Base-by-base conservation (phyloP, 2,888 invertebrate genomes). In the Diabrotica balteata region DNA sequence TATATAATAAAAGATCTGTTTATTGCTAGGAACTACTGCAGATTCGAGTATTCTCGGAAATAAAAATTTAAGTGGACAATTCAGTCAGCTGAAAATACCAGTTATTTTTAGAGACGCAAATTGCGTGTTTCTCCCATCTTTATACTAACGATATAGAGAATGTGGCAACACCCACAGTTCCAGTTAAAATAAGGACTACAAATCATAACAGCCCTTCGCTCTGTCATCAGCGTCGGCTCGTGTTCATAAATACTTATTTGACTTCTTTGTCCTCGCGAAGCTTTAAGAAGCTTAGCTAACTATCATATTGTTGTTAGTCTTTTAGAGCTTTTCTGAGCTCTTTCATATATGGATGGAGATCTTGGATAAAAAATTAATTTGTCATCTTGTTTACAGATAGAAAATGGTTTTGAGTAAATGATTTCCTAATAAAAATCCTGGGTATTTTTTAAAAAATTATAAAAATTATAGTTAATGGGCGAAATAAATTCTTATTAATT, bases 151-250 rank as follows among this genome's bases (percentile, higher is more conserved):
- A 72, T 77, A 79, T 77, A 78, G 80, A 79, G 80, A 80, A 80
- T 72, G 73, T 76, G 74, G 77, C 77, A 75, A 80, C 79, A 77
- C 80, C 79, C 78, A 77, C 77, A 78, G 77, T 80, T 77, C 76
- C 78, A 80, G 78, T 76, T 78, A 74, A 77, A 79, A 77, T 77
- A 75, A 63, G 73, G 78, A 78, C 78, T 76, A 79, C 80, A 80
- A 81, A 81, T 81, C 80, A 80, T 80, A 78, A 80, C 79, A 77
- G 77, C 80, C 80, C 80, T 63, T 78, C 78, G 65, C 67, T 67
- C 70, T 76, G 73, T 73, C 75, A 71, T 70, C 79, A 79, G 75
- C 67, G 77, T 76, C 77, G 78, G 69, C 76, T 77, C 75, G 76
- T 77, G 67, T 62, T 66, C 70, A 54, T 64, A 64, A 70, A 68